Base-by-base conservation (phyloP, 2,797 vertebrate species). In the Mergus octosetaceus region DNA sequence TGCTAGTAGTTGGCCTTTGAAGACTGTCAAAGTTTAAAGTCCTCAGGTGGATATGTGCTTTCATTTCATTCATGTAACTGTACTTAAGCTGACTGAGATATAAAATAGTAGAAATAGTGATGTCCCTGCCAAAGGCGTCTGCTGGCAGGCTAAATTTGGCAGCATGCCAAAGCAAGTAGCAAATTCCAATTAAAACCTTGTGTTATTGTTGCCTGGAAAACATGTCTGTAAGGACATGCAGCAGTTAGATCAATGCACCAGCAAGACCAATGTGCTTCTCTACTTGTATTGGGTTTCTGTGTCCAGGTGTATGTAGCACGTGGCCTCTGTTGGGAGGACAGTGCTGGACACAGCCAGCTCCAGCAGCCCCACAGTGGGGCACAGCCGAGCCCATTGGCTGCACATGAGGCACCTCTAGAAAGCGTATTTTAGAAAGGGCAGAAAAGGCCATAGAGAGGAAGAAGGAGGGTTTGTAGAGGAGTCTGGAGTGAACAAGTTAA, bases 281-380 rank as follows among this genome's bases (percentile, higher is more conserved):
- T 32, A 20, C 25, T 25, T 13, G 11, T 18, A 11, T 2, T 0
- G 1, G 25, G 36, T 36, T 32, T 25, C 9, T 5, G 4, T 10
- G 32, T 18, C 43, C 11, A 8, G 49, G 34, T 5, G 20, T 36
- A 56, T 49, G 28, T 11, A n/a, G 22, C n/a, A 43, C 25, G 58
- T 1, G 1, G 12, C 28, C 65, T 11, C 41, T 49, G 62, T 51
- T 43, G 25, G 14, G 7, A 8, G 13, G 10, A n/a, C 2, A 1
- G 0, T 13, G 39, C 19, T 0, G 2, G 22, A 34, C 39, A 15
- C 27, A 41, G n/a, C 9, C 0, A 3, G 5, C 32, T 61, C 27
- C 38, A 28, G 1, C 9, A 1, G 3, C 7, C 38, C n/a, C 56
- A 38, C 18, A 0, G 4, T 11, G 9, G 17, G 11, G 19, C 16